These are phyloP conservation scores for Gryllus bimaculatus DNA, from an alignment of 1,140 invertebrate species.

Conservation along the genomic window DNA sequence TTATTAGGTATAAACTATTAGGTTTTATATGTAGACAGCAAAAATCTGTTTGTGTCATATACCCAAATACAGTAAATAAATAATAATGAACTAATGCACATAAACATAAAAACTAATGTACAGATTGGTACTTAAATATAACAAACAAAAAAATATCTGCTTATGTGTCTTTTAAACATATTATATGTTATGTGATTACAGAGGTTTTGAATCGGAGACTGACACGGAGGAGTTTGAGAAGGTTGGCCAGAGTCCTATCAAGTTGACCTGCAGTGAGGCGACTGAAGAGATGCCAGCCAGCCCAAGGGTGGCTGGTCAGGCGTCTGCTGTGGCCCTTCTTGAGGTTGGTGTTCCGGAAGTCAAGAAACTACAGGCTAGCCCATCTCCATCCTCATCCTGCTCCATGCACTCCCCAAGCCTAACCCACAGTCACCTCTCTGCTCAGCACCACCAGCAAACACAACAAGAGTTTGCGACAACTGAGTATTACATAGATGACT, in stretches of 20 bases:
- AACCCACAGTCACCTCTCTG: constrained; percentile 28
- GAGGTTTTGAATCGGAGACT: constrained; percentile 66
- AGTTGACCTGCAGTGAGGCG: neutral
- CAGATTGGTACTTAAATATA: no score
- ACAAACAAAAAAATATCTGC: no score
- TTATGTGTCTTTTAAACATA: no score
- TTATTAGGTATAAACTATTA: no score
- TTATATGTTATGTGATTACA: constrained; percentile 29
- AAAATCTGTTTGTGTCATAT: no score
- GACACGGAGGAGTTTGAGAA: constrained; percentile 78
- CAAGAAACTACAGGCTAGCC: constrained; percentile 20
- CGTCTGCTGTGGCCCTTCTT: constrained; percentile 14
- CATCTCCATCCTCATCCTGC: constrained; percentile 30
- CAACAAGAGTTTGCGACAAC: constrained; percentile 59
- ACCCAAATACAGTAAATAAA: no score
- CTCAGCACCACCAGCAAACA: constrained; percentile 35
- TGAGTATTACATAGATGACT: constrained; percentile 81
- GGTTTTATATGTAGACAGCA: no score
- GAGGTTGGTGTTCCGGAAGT: constrained; percentile 19
- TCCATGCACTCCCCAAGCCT: constrained; percentile 27
- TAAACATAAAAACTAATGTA: no score
- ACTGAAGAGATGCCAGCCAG: constrained; percentile 2
- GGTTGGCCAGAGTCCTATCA: constrained; percentile 36
- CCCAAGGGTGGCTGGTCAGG: neutral
- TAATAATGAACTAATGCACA: no score